Evolutionary conservation across 1,140 invertebrate species (phyloP).

Genomic region (Drosophila pectinifera): DNA sequence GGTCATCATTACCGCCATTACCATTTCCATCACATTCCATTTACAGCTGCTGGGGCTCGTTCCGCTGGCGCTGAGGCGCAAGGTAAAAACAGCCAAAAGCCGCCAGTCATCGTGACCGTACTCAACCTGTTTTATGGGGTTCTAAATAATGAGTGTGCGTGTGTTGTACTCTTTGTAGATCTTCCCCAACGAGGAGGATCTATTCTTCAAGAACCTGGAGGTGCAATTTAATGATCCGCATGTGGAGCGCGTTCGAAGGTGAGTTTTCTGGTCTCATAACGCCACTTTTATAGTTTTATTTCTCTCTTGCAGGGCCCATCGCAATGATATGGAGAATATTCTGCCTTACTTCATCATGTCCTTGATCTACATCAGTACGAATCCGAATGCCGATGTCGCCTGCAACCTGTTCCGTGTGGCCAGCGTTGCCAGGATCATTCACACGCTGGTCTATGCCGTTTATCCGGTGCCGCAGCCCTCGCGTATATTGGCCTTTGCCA

Average conservation of each 20-base stretch:
- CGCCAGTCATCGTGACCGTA: conserved; percentile 4
- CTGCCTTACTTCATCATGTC: conserved; percentile 88
- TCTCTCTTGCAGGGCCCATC: conserved; percentile 87
- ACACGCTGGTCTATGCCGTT: conserved; percentile 88
- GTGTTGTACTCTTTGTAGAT: conserved; percentile 49
- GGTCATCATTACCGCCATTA: conserved; percentile 19
- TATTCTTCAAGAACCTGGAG: conserved; percentile 78
- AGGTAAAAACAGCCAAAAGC: conserved; percentile 57
- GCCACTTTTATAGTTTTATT: too few species aligned
- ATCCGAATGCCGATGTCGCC: conserved; percentile 86
- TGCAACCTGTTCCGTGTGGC: conserved; percentile 87
- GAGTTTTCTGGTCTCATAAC: neutral
- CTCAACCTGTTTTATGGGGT: conserved; percentile 6
- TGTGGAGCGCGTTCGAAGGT: conserved; percentile 81
- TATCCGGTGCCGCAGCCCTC: conserved; percentile 87
- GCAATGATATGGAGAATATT: conserved; percentile 90
- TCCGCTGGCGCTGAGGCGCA: conserved; percentile 64
- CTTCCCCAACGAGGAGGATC: conserved; percentile 78
- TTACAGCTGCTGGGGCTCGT: conserved; percentile 72
- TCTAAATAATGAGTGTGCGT: conserved; percentile 3
- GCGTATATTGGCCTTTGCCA: conserved; percentile 86
- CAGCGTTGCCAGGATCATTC: conserved; percentile 86
- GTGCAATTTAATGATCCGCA: conserved; percentile 80
- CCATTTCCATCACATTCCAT: conserved; percentile 11
- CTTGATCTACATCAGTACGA: conserved; percentile 87